A percentile compares a stretch with the other conserved stretches of the same genome.
phyloP scores from a whole-genome alignment of 1,140 invertebrate genomes.

The Microvelia longipes region DNA sequence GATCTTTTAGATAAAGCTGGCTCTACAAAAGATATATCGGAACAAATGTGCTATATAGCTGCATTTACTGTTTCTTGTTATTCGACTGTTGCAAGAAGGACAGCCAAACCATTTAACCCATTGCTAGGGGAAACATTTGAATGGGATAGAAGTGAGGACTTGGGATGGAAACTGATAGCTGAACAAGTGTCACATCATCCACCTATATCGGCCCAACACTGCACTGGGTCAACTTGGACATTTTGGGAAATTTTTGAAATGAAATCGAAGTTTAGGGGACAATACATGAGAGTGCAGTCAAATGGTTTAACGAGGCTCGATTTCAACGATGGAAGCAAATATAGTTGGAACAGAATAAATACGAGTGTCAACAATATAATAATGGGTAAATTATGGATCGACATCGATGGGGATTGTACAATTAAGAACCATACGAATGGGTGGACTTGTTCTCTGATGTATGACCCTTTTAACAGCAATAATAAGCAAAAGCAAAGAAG shows the following conservation, averaged over 20 bases:
- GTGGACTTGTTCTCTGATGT: background rate
- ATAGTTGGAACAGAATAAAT: slow-evolving; percentile 86
- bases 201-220: slow-evolving; percentile 83
- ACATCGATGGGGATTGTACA: background rate
- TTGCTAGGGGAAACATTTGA: slow-evolving; percentile 88
- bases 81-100: slow-evolving; percentile 66
- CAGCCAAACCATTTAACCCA: slow-evolving; percentile 71
- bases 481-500: slow-evolving; percentile 21
- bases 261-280: slow-evolving; percentile 94
- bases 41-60: slow-evolving; percentile 86
- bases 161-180: slow-evolving; percentile 81
- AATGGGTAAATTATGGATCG: slow-evolving; percentile 1
- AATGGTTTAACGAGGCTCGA: slow-evolving; percentile 68
- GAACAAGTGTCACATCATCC: slow-evolving; percentile 98
- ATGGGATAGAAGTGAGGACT: slow-evolving; percentile 85
- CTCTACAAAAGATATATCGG: slow-evolving; percentile 38
- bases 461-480: background rate
- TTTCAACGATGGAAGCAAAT: slow-evolving; percentile 68
- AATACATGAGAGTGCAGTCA: slow-evolving; percentile 86
- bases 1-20: slow-evolving; percentile 59
- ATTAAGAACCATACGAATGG: background rate
- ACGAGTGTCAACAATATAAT: slow-evolving; percentile 4
- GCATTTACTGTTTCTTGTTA: slow-evolving; percentile 93
- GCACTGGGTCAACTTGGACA: slow-evolving; percentile 70
- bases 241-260: slow-evolving; percentile 97